Conservation (phyloP, 1,140 invertebrate genomes). For the Drosophila lini region DNA sequence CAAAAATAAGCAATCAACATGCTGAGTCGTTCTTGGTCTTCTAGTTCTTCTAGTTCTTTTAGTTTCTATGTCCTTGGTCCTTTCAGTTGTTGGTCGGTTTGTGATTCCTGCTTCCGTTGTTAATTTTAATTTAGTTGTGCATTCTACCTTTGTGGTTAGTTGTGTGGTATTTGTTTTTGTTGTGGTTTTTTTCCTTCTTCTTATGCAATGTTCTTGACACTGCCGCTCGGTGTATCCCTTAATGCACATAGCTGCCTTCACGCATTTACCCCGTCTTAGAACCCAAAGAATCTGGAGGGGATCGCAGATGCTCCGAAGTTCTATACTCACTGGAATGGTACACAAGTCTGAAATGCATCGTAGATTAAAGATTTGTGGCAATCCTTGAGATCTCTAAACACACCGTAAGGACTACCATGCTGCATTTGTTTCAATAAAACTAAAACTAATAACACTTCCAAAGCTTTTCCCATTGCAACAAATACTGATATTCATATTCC, state of each 20-base stretch:
- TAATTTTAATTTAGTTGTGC: background rate
- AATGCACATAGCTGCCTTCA: conserved; percentile 18
- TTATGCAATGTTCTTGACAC: background rate
- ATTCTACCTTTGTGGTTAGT: background rate
- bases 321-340: background rate
- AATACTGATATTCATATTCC: too few species aligned
- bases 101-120: background rate
- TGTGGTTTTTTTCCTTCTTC: background rate
- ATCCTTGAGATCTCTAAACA: background rate
- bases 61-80: background rate
- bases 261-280: conserved; percentile 1
- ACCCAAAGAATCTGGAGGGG: conserved; percentile 38
- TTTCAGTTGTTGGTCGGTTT: background rate
- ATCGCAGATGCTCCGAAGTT: background rate
- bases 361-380: background rate
- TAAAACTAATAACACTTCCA: background rate
- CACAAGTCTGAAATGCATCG: background rate
- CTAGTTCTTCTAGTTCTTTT: conserved; percentile 7
- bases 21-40: background rate
- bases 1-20: background rate
- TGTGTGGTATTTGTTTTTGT: too few species aligned
- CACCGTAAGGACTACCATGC: background rate
- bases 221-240: conserved; percentile 19
- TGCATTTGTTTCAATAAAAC: too few species aligned
- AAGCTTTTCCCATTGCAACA: background rate